Conservation (phyloP, 2,888 invertebrate species). For the Machimus rusticus region DNA sequence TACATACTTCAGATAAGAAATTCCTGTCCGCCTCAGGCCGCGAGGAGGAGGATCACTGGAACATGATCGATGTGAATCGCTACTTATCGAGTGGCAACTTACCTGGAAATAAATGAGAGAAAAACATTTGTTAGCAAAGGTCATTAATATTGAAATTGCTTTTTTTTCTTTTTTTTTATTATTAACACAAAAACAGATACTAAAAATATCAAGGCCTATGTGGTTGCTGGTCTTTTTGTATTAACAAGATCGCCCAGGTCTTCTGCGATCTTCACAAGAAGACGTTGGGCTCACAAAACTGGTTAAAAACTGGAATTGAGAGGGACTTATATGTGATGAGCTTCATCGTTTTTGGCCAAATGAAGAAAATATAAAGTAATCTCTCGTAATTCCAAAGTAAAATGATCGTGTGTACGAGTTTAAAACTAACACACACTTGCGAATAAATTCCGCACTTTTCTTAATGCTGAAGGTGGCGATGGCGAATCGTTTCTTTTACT, state of each 20-base stretch:
- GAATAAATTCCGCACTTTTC: neutral
- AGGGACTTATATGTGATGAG: neutral
- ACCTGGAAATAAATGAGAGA: slow-evolving; percentile 1
- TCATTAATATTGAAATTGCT: neutral
- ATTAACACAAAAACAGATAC: neutral
- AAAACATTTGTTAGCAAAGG: neutral
- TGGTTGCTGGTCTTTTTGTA: neutral
- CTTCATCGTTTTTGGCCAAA: neutral
- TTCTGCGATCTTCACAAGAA: neutral
- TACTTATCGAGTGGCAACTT: neutral
- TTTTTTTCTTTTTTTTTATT: neutral
- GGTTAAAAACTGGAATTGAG: neutral
- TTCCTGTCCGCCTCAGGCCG: neutral
- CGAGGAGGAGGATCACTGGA: neutral
- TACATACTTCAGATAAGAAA: neutral
- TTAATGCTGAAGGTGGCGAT: neutral
- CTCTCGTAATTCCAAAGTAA: neutral
- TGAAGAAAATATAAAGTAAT: neutral
- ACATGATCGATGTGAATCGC: neutral
- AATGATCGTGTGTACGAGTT: neutral
- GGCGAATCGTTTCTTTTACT: neutral
- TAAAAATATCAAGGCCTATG: neutral
- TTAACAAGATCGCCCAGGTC: neutral
- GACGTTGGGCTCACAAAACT: neutral
- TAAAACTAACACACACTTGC: neutral